A percentile compares a stretch with the other conserved stretches of the same genome.
phyloP scores from a whole-genome alignment of 2,888 invertebrate species.

The Thymelicus lineola region DNA sequence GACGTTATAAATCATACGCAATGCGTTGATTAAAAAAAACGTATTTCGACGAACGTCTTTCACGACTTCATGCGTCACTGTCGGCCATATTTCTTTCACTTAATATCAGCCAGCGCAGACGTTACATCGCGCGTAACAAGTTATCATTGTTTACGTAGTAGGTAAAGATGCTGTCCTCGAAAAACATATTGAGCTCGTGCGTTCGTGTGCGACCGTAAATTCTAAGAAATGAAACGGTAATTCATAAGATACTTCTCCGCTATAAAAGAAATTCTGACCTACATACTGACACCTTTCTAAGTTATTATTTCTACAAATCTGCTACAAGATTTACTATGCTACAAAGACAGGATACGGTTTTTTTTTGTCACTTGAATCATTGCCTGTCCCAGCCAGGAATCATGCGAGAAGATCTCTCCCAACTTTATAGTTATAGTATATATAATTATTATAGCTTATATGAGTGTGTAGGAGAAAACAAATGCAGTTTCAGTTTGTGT shows the following conservation, averaged over 20 bases:
- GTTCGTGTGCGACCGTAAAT: background rate
- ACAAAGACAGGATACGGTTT: too few relatives aligned
- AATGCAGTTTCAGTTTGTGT: too few relatives aligned
- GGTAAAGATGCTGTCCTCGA: conserved; percentile 32
- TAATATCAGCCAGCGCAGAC: conserved; percentile 23
- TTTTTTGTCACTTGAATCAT: too few relatives aligned
- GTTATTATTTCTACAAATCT: too few relatives aligned
- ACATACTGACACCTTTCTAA: too few relatives aligned
- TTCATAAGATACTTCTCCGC: background rate
- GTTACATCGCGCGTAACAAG: conserved; percentile 18
- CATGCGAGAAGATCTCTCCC: too few relatives aligned
- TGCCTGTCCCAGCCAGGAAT: too few relatives aligned
- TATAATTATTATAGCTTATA: too few relatives aligned
- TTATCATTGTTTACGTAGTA: conserved; percentile 34
- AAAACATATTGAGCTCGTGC: background rate
- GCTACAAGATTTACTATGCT: too few relatives aligned
- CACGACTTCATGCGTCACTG: conserved; percentile 40
- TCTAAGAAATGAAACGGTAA: conserved; percentile 12
- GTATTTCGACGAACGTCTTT: conserved; percentile 37
- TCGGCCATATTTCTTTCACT: conserved; percentile 29
- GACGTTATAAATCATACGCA: conserved; percentile 27
- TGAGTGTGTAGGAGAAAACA: too few relatives aligned
- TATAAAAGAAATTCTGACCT: background rate
- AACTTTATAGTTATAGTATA: background rate
- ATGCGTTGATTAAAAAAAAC: conserved; percentile 18